A percentile compares a stretch with the other conserved stretches of the same genome.
Conservation (phyloP, 2,888 invertebrate genomes). For the Trichogramma evanescens region DNA sequence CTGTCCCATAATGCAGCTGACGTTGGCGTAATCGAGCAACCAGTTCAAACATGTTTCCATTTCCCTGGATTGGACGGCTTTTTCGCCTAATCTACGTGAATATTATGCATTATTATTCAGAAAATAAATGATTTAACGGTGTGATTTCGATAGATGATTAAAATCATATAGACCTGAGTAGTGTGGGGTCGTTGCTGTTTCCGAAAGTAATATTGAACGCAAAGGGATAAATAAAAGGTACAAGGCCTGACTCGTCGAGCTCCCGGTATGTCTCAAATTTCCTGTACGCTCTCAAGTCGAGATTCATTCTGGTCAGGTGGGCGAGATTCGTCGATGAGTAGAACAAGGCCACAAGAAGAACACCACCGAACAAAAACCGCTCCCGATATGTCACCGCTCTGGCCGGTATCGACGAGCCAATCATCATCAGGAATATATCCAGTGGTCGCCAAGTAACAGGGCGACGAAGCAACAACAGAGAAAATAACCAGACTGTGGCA, state of each 20-base stretch:
- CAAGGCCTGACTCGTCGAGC: constrained; percentile 2
- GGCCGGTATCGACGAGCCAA: background rate
- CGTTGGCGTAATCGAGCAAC: background rate
- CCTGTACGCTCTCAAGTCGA: background rate
- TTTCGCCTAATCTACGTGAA: background rate
- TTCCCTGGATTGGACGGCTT: background rate
- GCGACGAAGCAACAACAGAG: background rate
- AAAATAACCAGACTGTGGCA: background rate
- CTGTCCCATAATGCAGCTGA: background rate
- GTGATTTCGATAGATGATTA: too few relatives aligned
- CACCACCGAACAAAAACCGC: constrained; percentile 1
- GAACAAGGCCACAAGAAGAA: constrained; percentile 1
- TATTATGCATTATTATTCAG: too few relatives aligned
- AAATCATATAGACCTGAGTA: background rate
- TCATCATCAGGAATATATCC: background rate
- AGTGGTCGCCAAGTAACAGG: background rate
- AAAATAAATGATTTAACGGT: too few relatives aligned
- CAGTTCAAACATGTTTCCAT: background rate
- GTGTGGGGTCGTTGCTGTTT: background rate
- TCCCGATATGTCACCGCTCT: background rate
- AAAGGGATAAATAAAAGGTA: constrained; percentile 1
- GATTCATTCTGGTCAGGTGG: constrained; percentile 1
- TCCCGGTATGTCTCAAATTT: constrained; percentile 1
- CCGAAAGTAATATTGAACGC: constrained; percentile 4
- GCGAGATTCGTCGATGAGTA: constrained; percentile 8